Conservation (phyloP, 2,113 vertebrate genomes). For the Gnathonemus echidnorhynchus region DNA sequence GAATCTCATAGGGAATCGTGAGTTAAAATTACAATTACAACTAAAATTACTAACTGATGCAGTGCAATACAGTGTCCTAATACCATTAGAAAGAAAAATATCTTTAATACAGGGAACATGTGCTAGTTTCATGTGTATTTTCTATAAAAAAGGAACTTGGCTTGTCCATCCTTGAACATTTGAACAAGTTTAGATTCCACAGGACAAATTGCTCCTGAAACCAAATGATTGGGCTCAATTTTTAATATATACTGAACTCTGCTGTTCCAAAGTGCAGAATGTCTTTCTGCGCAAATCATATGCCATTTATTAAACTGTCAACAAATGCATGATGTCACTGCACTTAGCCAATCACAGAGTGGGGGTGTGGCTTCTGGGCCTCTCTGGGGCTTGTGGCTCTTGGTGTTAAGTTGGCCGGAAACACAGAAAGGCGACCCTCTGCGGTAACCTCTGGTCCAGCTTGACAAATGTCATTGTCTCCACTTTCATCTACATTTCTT, state of each 20-base stretch:
- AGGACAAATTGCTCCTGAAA: background rate
- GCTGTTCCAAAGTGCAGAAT: background rate
- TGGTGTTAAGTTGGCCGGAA: background rate
- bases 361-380: background rate
- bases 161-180: background rate
- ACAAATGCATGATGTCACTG: background rate
- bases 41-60: background rate
- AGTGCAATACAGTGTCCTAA: background rate
- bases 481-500: background rate
- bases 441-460: background rate
- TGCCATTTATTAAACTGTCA: background rate
- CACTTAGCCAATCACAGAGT: background rate
- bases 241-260: background rate
- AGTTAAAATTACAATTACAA: background rate
- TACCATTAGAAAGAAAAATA: background rate
- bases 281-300: background rate
- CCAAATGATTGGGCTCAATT: background rate
- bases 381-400: background rate
- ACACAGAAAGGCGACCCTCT: background rate
- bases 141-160: background rate
- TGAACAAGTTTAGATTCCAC: background rate
- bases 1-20: background rate
- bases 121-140: background rate
- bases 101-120: background rate
- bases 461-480: background rate